Conservation (phyloP, 2,113 vertebrate species). For the Strix aluco region DNA sequence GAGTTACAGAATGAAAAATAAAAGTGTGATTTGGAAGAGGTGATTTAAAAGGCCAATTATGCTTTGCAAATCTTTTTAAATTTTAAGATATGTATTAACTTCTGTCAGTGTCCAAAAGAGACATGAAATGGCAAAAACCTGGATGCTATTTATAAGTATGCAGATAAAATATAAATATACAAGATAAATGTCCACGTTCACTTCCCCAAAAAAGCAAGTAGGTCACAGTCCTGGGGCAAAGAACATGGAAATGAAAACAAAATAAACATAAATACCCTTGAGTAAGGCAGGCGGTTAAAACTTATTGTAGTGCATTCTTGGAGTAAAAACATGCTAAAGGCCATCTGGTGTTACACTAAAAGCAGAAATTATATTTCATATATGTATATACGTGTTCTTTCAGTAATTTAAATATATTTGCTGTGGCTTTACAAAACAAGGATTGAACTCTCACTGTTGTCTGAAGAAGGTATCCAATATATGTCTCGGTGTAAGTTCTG, state of each 20-base stretch:
- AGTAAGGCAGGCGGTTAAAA: not conserved
- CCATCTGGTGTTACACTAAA: not conserved
- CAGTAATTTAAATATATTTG: not conserved
- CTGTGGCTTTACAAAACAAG: not conserved
- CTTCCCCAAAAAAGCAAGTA: not conserved
- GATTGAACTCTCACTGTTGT: rapidly evolving
- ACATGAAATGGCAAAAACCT: not conserved
- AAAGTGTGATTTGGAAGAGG: not conserved
- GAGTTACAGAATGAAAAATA: not conserved
- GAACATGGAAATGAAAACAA: not conserved
- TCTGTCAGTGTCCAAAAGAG: not conserved
- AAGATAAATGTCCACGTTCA: not conserved
- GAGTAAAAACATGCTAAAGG: not conserved
- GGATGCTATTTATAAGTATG: not conserved
- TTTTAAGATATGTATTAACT: not conserved
- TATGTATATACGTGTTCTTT: not conserved
- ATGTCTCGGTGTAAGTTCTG: not conserved
- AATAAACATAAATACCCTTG: not conserved
- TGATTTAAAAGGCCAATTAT: not conserved
- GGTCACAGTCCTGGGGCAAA: not conserved
- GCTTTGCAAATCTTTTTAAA: not conserved
- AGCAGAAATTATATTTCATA: not conserved
- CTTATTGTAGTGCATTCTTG: not conserved
- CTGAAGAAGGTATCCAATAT: not conserved
- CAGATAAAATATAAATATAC: not conserved